phyloP scores from a whole-genome alignment of 2,797 vertebrate species.

The Spondyliosoma cantharus region DNA sequence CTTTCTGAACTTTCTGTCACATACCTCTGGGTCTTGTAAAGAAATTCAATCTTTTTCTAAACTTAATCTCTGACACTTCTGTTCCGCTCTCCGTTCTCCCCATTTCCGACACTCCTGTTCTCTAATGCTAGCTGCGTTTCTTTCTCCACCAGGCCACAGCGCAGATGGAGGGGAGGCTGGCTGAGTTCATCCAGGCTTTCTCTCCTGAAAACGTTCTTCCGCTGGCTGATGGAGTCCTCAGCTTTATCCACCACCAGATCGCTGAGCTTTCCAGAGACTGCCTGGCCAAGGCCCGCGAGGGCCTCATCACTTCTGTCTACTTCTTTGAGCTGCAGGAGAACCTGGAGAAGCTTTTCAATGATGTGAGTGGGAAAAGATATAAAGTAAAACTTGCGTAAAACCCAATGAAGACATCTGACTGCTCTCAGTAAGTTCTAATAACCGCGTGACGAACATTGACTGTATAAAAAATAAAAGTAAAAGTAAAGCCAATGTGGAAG shows the following conservation, averaged over 20 bases:
- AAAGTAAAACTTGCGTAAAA: neutral
- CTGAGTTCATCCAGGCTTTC: conserved; percentile 87
- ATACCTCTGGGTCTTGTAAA: neutral
- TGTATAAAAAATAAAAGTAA: too few species aligned
- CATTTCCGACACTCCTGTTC: neutral
- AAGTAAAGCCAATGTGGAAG: too few species aligned
- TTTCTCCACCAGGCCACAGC: conserved; percentile 86
- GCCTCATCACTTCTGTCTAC: conserved; percentile 92
- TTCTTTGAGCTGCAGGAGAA: conserved; percentile 96
- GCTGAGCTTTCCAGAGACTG: conserved; percentile 92
- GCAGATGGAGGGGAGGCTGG: conserved; percentile 92
- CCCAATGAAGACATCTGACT: neutral
- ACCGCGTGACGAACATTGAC: too few species aligned
- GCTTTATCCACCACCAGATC: conserved; percentile 96
- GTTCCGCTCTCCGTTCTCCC: neutral
- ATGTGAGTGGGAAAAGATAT: conserved; percentile 82
- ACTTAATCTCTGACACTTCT: neutral
- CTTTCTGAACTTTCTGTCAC: conserved; percentile 26
- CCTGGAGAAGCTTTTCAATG: conserved; percentile 91
- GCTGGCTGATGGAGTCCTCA: conserved; percentile 90
- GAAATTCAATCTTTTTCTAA: conserved; percentile 7
- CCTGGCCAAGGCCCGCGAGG: conserved; percentile 90
- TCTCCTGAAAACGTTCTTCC: conserved; percentile 90
- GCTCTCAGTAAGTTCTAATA: neutral
- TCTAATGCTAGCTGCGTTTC: neutral